Evolutionary conservation across 1,140 invertebrate species (phyloP), one percentile per base, ranked within the genome.

Genomic region (Glossosoma conforme): DNA sequence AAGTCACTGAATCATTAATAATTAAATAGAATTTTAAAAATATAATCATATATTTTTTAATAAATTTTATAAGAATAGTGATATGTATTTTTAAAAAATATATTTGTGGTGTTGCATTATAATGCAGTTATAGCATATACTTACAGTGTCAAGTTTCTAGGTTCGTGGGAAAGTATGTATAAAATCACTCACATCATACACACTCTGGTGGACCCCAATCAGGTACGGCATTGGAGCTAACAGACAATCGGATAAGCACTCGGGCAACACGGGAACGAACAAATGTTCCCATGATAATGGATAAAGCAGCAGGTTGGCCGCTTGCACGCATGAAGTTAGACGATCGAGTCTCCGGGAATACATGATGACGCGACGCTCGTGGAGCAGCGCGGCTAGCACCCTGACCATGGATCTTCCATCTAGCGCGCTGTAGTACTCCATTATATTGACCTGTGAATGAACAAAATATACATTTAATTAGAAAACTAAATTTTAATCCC

Each of bases 271-370:
- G 20, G 95, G 93, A 68, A 98, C 97, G 65, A 91, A 97, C 62
- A 98, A 92, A 63, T 97, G 93, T 68, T 98, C 94, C 94, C 95
- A 98, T 58, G 87, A 86, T 92, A 98, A 96, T 3, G 95, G 95
- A 73, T 96, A 97, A 20, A 98, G 81, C 21, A 97, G 81, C 48
- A 89, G 83, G 66, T 94, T 94, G 5, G 91, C 89, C 3, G 93
- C 92, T 70, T 97, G 92, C 13, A 97, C 89, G 64, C 93, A 95
- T 1, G 93, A 89, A 54, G 91, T 93, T 32, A 98, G 72, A 48
- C 90, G 78, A 59, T 86, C 91, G 45, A 95, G 74, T 65, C 86
- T 86, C 53, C 84, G 85, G 0, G 93, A 96, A 3, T 86, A 90
- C 55, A 97, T 86, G 44, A 97, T 84, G 51, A 98, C 91, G 25